phyloP scores from a whole-genome alignment of 2,113 vertebrate genomes.

The Ictalurus furcatus region DNA sequence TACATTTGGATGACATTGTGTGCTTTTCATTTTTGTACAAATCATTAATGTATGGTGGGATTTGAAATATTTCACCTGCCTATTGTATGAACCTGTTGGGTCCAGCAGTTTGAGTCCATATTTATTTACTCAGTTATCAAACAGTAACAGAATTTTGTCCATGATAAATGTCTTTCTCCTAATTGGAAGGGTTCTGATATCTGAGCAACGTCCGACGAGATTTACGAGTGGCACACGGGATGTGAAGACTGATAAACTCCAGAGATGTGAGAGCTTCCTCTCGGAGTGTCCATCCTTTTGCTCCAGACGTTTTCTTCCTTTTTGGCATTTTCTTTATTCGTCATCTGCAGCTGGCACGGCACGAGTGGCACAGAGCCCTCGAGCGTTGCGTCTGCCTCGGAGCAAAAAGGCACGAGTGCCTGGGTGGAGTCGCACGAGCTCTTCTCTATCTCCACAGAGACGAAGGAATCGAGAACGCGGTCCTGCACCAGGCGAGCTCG shows the following conservation, averaged over 20 bases:
- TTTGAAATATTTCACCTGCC: neutral
- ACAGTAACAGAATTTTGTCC: neutral
- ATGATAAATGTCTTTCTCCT: slow-evolving; percentile 19
- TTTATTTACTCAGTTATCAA: slow-evolving; percentile 3
- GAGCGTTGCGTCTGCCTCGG: slow-evolving; percentile 73
- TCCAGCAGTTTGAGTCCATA: neutral
- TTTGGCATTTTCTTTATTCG: neutral
- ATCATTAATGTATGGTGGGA: neutral
- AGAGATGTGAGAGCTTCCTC: slow-evolving; percentile 55
- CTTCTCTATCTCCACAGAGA: slow-evolving; percentile 81
- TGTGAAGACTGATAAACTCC: slow-evolving; percentile 62
- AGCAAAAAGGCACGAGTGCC: slow-evolving; percentile 78
- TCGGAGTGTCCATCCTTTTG: slow-evolving; percentile 49
- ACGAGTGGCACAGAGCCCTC: slow-evolving; percentile 75
- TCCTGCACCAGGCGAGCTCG: slow-evolving; percentile 67
- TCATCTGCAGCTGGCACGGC: slow-evolving; percentile 75
- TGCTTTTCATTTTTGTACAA: neutral
- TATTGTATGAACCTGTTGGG: neutral
- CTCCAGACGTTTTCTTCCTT: slow-evolving; percentile 67
- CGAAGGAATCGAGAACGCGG: slow-evolving; percentile 69
- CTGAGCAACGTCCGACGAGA: neutral
- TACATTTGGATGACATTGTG: neutral
- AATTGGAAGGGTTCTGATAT: slow-evolving; percentile 26
- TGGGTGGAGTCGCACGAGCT: slow-evolving; percentile 89
- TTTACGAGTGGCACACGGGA: slow-evolving; percentile 59